Evolutionary conservation across 2,113 vertebrate genomes (phyloP), one percentile per base, ranked within the genome.

Genomic region (Empidonax alnorum): DNA sequence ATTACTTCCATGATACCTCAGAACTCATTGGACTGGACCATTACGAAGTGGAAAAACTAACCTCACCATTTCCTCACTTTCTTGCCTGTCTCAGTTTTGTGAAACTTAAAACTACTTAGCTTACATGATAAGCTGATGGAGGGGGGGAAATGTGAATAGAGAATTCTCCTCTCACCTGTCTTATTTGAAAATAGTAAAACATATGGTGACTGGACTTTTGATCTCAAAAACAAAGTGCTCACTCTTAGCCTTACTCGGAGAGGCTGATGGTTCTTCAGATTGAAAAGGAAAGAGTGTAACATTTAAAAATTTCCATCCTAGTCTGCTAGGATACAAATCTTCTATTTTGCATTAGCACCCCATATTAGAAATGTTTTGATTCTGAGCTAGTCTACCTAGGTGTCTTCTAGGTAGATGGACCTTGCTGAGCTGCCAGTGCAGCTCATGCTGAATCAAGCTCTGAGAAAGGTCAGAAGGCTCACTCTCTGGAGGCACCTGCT

Each of bases 81-180:
- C 42, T 73, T 83, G 18, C 6, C 46, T n/a, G 4, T 37, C 50
- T 84, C 22, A 39, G 27, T 80, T 93, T 82, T 73, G 31, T 82
- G 41, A 42, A 80, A 62, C 2, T 53, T 66, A 12, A 14, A 63
- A 11, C 25, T 0, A 0, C 11, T 42, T 76, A 53, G 6, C 28
- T 73, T 31, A 46, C 14, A 17, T 18, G 30, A 24, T 41, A 49
- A 62, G 17, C 19, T 80, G 31, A 28, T 52, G 15, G 5, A 24
- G 14, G 7, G 28, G 8, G 39, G 39, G 12, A 58, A 82, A 49
- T 11, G 71, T 2, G 13, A 73, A 44, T 4, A 72, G 16, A 76
- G 82, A 67, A 25, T 17, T 69, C 63, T 56, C 42, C 10, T 72
- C 7, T 61, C 5, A 33, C 10, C 6, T 4, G 5, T 59, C 14